Evolutionary conservation across 2,797 vertebrate species (phyloP).

Genomic region (Pteropus rufus): DNA sequence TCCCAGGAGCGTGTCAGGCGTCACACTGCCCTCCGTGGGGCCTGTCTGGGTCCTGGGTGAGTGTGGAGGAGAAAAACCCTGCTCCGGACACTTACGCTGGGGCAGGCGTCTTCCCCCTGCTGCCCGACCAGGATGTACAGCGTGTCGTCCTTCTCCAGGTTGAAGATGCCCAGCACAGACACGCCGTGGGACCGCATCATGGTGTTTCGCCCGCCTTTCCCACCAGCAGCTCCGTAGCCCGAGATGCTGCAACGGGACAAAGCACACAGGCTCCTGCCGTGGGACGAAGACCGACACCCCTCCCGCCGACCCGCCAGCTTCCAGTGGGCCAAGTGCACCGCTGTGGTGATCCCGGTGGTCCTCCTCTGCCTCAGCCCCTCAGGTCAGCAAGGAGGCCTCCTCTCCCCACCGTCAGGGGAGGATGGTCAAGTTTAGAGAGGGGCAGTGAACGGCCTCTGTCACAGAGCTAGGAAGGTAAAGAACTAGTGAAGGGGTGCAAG

Average conservation of each 20-base stretch:
- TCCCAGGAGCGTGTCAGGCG: not conserved
- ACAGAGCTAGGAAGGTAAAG: not conserved
- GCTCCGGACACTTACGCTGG: conserved; percentile 88
- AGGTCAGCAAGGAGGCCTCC: not conserved
- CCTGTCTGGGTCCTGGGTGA: not conserved
- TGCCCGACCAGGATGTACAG: conserved; percentile 96
- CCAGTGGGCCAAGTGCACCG: not conserved
- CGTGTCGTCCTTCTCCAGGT: conserved; percentile 89
- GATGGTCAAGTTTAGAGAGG: not conserved
- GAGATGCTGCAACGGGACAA: conserved; percentile 88
- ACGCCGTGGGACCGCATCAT: conserved; percentile 91
- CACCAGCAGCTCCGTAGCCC: conserved; percentile 94
- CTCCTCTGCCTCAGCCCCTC: too few species aligned
- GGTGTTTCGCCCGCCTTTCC: conserved; percentile 92
- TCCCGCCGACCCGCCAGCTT: not conserved
- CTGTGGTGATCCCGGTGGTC: accelerated
- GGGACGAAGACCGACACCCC: accelerated
- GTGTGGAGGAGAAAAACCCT: not conserved
- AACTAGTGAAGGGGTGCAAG: not conserved
- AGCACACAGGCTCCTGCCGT: not conserved
- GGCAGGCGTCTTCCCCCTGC: conserved; percentile 95
- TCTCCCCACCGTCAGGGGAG: not conserved
- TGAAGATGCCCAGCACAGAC: conserved; percentile 92
- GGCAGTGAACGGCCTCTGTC: not conserved
- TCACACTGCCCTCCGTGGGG: not conserved